These are phyloP conservation scores for Tetramorium simillimum DNA, from an alignment of 1,140 invertebrate species.

Conservation along the genomic window DNA sequence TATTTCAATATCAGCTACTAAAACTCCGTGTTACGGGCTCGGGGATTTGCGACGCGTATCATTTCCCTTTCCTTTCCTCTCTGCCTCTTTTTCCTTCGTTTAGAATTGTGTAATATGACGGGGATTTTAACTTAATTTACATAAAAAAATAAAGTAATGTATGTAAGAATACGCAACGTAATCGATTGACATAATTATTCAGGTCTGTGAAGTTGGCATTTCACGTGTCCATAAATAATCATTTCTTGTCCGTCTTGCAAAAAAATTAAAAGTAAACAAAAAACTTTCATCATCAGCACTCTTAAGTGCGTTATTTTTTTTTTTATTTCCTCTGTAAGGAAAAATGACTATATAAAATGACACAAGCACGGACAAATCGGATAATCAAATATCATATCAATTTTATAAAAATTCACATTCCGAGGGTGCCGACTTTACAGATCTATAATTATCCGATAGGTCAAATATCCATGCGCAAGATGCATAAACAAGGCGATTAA, in stretches of 20 bases:
- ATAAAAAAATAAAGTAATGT: neutral
- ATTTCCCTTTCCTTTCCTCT: neutral
- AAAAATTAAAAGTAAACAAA: too few relatives aligned
- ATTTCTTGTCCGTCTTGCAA: too few relatives aligned
- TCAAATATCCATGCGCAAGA: conserved; percentile 26
- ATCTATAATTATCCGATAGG: neutral
- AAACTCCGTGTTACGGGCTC: neutral
- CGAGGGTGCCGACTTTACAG: too few relatives aligned
- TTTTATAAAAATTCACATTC: too few relatives aligned
- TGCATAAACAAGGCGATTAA: conserved; percentile 26
- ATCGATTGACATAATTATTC: conserved; percentile 15
- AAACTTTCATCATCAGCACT: too few relatives aligned
- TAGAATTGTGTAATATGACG: neutral
- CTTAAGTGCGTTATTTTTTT: too few relatives aligned
- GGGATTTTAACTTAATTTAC: neutral
- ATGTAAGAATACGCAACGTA: neutral
- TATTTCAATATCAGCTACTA: conserved; percentile 48
- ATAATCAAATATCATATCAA: too few relatives aligned
- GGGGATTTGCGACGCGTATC: neutral
- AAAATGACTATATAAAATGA: too few relatives aligned
- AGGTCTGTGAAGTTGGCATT: too few relatives aligned
- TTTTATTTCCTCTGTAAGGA: too few relatives aligned
- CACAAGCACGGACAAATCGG: too few relatives aligned
- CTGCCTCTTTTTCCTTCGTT: neutral
- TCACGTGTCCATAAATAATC: too few relatives aligned